phyloP scores from a whole-genome alignment of 92 coral and sea anemone genomes.

The Meandrina meandrites region DNA sequence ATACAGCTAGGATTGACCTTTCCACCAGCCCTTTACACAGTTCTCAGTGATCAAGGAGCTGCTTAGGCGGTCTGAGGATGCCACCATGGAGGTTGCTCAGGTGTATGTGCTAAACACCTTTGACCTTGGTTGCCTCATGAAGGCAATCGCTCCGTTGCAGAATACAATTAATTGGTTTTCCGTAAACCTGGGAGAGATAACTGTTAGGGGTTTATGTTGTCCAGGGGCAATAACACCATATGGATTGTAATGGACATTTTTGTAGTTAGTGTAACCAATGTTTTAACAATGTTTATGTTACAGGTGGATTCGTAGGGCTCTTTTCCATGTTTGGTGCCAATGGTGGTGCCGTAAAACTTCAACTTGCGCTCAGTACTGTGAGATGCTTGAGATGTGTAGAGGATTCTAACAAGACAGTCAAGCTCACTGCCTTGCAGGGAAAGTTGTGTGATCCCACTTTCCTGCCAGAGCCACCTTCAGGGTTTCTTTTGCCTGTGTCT shows the following conservation, averaged over 20 bases:
- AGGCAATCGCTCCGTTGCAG: slow-evolving; percentile 7
- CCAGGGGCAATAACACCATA: too few relatives aligned
- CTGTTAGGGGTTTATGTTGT: too few relatives aligned
- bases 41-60: slow-evolving; percentile 47
- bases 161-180: too few relatives aligned
- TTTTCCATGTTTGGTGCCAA: slow-evolving; percentile 63
- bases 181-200: too few relatives aligned
- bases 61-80: slow-evolving; percentile 57
- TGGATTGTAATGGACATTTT: too few relatives aligned
- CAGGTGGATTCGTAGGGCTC: slow-evolving; percentile 62
- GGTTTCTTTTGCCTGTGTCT: too few relatives aligned
- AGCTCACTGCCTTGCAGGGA: slow-evolving; percentile 68
- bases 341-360: slow-evolving; percentile 36
- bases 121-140: slow-evolving; percentile 62
- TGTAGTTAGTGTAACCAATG: too few relatives aligned
- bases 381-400: slow-evolving; percentile 61
- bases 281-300: too few relatives aligned
- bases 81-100: slow-evolving; percentile 65
- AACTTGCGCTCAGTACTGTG: slow-evolving; percentile 62
- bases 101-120: slow-evolving; percentile 62
- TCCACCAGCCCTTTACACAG: slow-evolving; percentile 63
- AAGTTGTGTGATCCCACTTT: not conserved
- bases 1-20: too few relatives aligned
- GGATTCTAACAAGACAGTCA: slow-evolving; percentile 51
- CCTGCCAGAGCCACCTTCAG: too few relatives aligned